Conservation (phyloP, 1,140 invertebrate species). For the Pseudomyrmex dendroicus region DNA sequence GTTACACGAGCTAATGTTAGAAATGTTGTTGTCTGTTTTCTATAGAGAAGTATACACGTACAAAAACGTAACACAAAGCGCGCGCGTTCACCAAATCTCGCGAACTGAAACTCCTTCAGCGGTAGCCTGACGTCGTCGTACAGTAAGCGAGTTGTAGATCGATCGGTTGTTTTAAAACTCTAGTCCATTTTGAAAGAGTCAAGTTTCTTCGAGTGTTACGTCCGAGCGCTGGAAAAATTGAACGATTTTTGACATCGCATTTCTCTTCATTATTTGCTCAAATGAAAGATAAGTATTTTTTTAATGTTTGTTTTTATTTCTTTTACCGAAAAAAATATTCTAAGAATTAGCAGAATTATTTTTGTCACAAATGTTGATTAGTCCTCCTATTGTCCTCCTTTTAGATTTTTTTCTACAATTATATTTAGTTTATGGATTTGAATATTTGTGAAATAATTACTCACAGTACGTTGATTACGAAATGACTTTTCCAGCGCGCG, state of each 20-base stretch:
- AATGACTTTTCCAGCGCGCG: constrained; percentile 63
- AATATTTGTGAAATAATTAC: too few relatives aligned
- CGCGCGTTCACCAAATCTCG: constrained; percentile 2
- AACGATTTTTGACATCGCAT: too few relatives aligned
- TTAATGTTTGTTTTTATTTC: too few relatives aligned
- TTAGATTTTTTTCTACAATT: background rate
- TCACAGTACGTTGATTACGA: too few relatives aligned
- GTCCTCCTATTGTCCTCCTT: too few relatives aligned
- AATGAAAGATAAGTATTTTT: too few relatives aligned
- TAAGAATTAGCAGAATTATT: too few relatives aligned
- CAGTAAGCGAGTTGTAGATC: constrained; percentile 79
- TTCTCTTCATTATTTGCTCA: too few relatives aligned
- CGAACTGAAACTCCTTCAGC: constrained; percentile 61
- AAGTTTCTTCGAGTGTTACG: constrained; percentile 62
- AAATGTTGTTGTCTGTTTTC: constrained; percentile 47
- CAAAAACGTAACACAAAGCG: constrained; percentile 10
- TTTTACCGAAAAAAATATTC: too few relatives aligned
- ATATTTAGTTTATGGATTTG: too few relatives aligned
- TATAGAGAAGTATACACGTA: constrained; percentile 32
- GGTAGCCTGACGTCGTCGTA: constrained; percentile 68
- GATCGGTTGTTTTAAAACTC: constrained; percentile 65
- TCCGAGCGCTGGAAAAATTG: constrained; percentile 65
- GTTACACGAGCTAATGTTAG: constrained; percentile 11
- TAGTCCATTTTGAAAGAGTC: constrained; percentile 42
- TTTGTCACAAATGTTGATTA: too few relatives aligned